Evolutionary conservation across 2,888 invertebrate genomes (phyloP).

Genomic region (Maniola hyperantus): DNA sequence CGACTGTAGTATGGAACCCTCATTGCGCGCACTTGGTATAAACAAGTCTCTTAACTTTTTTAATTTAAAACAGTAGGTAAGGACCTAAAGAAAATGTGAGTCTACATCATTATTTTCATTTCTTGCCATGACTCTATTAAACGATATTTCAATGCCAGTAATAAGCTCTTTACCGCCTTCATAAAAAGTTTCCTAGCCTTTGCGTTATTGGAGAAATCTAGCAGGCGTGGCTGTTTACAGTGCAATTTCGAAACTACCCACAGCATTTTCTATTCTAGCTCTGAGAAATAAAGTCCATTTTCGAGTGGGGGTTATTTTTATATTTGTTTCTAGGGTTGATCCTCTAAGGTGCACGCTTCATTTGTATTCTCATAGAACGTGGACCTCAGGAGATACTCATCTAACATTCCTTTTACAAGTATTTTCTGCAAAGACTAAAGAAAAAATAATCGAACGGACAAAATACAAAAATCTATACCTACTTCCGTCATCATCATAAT

Average conservation of each 20-base stretch:
- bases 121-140: slow-evolving; percentile 12
- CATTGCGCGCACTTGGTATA: too few species aligned
- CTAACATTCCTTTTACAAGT: slow-evolving; percentile 51
- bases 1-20: too few species aligned
- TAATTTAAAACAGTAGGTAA: not conserved
- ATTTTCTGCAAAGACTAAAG: slow-evolving; percentile 36
- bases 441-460: not conserved
- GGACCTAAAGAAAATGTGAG: not conserved
- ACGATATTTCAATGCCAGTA: slow-evolving; percentile 26
- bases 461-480: not conserved
- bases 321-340: slow-evolving; percentile 37
- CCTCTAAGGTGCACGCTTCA: slow-evolving; percentile 46
- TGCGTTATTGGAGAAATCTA: slow-evolving; percentile 34
- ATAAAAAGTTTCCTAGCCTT: slow-evolving; percentile 28
- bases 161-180: slow-evolving; percentile 26
- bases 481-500: too few species aligned
- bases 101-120: not conserved
- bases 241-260: slow-evolving; percentile 27
- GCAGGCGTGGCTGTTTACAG: slow-evolving; percentile 37
- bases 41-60: not conserved
- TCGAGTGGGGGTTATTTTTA: slow-evolving; percentile 23
- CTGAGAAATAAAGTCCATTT: not conserved
- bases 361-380: slow-evolving; percentile 45
- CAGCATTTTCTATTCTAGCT: not conserved
- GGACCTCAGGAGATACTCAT: slow-evolving; percentile 50